These are phyloP conservation scores for Oppia nitens DNA, from an alignment of 1,140 invertebrate genomes.

Conservation along the genomic window DNA sequence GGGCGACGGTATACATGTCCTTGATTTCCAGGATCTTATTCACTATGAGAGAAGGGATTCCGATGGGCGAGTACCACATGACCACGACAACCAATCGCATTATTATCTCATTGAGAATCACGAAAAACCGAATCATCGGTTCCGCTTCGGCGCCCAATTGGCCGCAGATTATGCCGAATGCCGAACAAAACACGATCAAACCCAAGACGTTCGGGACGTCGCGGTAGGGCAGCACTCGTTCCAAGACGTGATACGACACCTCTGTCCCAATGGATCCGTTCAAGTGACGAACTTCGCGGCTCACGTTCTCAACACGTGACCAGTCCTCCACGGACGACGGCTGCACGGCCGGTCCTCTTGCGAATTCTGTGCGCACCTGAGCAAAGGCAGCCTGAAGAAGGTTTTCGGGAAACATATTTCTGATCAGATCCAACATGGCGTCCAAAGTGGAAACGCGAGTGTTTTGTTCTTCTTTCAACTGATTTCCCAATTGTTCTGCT, in stretches of 20 bases:
- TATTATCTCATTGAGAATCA: constrained; percentile 28
- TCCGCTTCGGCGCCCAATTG: constrained; percentile 26
- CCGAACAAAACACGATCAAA: constrained; percentile 28
- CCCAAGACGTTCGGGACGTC: constrained; percentile 22
- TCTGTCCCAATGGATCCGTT: not conserved
- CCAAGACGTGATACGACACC: not conserved
- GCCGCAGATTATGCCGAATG: constrained; percentile 27
- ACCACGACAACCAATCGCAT: constrained; percentile 27
- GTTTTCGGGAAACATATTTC: constrained; percentile 38
- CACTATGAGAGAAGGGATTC: constrained; percentile 42
- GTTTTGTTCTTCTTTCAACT: constrained; percentile 19
- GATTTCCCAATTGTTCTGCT: constrained; percentile 18
- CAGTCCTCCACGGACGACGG: constrained; percentile 4
- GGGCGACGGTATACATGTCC: constrained; percentile 34
- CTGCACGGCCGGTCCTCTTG: constrained; percentile 7
- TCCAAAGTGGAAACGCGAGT: constrained; percentile 35
- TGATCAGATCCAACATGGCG: constrained; percentile 41
- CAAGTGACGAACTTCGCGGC: constrained; percentile 1
- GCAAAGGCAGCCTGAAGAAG: constrained; percentile 33
- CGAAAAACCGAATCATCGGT: constrained; percentile 29
- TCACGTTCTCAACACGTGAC: constrained; percentile 1
- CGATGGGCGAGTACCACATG: constrained; percentile 41
- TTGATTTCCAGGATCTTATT: constrained; percentile 38
- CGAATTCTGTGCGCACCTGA: constrained; percentile 25
- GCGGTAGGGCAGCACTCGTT: constrained; percentile 13